A percentile compares a stretch with the other conserved stretches of the same genome.
Conservation (phyloP, 2,888 invertebrate genomes). For the Leptinotarsa juncta region DNA sequence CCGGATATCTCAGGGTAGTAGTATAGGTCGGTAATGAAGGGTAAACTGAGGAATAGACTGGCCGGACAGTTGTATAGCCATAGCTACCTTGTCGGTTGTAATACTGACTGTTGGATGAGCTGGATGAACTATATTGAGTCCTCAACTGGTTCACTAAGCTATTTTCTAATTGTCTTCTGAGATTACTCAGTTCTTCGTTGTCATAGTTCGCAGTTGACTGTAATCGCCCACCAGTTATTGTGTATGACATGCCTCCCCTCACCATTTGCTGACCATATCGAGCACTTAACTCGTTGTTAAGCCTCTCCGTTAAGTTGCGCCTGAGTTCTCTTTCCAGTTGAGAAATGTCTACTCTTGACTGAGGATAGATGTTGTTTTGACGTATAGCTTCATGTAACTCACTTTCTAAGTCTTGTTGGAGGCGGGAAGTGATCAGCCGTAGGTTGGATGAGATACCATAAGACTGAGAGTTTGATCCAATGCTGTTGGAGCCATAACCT, state of each 20-base stretch:
- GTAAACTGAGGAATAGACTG: slow-evolving; percentile 32
- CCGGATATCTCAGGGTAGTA: slow-evolving; percentile 18
- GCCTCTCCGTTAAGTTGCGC: slow-evolving; percentile 58
- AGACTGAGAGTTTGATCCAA: slow-evolving; percentile 31
- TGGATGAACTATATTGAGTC: slow-evolving; percentile 39
- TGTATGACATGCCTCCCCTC: slow-evolving; percentile 55
- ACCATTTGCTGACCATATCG: slow-evolving; percentile 55
- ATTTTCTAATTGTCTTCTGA: slow-evolving; percentile 57
- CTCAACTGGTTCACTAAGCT: slow-evolving; percentile 55
- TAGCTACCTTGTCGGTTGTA: slow-evolving; percentile 35
- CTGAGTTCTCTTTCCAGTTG: slow-evolving; percentile 58
- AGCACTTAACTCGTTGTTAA: slow-evolving; percentile 56
- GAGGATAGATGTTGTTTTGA: slow-evolving; percentile 40
- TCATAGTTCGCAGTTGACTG: slow-evolving; percentile 57
- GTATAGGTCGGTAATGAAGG: slow-evolving; percentile 22
- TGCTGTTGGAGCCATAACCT: slow-evolving; percentile 26
- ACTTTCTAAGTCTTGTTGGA: slow-evolving; percentile 58
- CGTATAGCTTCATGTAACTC: slow-evolving; percentile 56
- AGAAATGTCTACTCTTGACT: slow-evolving; percentile 50
- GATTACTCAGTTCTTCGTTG: slow-evolving; percentile 57
- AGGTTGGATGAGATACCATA: slow-evolving; percentile 49
- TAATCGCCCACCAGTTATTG: slow-evolving; percentile 51
- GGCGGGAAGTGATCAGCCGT: slow-evolving; percentile 48
- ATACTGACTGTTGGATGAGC: slow-evolving; percentile 26
- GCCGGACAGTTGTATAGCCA: slow-evolving; percentile 39